Percentiles rank a stretch among this genome's conserved stretches.
Evolutionary conservation across 1,140 invertebrate genomes (phyloP).

Genomic region (Orussus abietinus): DNA sequence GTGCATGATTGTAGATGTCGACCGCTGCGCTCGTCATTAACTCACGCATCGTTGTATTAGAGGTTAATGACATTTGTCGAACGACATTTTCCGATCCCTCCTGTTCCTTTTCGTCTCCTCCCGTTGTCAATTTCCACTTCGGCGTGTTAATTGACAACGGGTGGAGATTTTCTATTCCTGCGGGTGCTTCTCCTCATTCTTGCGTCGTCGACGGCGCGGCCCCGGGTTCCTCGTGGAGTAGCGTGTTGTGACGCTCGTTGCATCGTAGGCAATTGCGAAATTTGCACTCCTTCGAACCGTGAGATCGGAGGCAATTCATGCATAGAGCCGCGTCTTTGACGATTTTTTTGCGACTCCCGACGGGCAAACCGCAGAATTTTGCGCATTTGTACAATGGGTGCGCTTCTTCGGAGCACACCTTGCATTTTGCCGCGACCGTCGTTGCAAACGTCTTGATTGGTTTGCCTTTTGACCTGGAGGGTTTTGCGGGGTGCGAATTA

Average conservation of each 20-base stretch:
- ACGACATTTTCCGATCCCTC: no score
- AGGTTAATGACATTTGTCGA: no score
- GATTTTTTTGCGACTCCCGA: neutral
- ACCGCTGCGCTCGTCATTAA: no score
- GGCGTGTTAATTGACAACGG: no score
- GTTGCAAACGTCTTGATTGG: slow-evolving; percentile 5
- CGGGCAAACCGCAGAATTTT: slow-evolving; percentile 9
- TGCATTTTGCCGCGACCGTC: neutral
- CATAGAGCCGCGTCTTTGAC: slow-evolving; percentile 6
- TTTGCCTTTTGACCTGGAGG: neutral
- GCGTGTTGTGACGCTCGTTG: slow-evolving; percentile 5
- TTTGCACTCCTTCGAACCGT: slow-evolving; percentile 3
- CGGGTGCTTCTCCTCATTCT: no score
- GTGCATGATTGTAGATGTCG: no score
- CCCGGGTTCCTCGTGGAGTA: slow-evolving; percentile 4
- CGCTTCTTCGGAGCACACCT: slow-evolving; percentile 1
- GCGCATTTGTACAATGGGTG: slow-evolving; percentile 13
- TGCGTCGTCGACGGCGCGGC: neutral
- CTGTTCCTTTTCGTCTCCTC: no score
- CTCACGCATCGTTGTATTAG: no score
- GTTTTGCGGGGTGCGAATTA: neutral
- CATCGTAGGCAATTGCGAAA: slow-evolving; percentile 7
- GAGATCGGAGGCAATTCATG: slow-evolving; percentile 8
- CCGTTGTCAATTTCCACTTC: no score
- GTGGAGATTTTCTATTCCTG: no score